Conservation (phyloP, 2,888 invertebrate genomes). For the Xylophagus ater region DNA sequence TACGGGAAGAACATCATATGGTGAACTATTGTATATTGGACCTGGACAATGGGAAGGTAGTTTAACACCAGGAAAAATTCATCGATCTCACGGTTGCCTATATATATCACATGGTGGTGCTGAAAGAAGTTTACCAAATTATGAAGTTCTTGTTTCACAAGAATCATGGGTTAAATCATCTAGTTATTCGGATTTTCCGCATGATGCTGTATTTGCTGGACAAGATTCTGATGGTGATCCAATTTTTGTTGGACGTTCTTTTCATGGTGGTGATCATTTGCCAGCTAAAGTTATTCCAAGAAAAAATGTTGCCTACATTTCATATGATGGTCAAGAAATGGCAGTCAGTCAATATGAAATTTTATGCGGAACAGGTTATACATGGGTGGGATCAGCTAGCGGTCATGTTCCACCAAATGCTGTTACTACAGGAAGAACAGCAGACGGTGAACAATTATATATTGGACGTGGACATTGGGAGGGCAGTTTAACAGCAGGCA, state of each 20-base stretch:
- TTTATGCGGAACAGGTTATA: conserved; percentile 43
- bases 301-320: conserved; percentile 45
- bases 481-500: too few relatives aligned
- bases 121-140: conserved; percentile 37
- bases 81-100: conserved; percentile 41
- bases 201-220: conserved; percentile 32
- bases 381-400: conserved; percentile 40
- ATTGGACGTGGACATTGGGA: too few relatives aligned
- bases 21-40: too few relatives aligned
- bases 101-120: conserved; percentile 42
- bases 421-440: conserved; percentile 44
- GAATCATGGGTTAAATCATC: conserved; percentile 34
- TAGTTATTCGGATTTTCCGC: too few relatives aligned
- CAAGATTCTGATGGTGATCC: too few relatives aligned
- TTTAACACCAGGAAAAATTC: too few relatives aligned
- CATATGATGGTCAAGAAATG: conserved; percentile 45
- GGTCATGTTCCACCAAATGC: conserved; percentile 45
- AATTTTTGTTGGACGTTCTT: conserved; percentile 38
- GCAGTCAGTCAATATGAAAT: conserved; percentile 43
- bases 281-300: conserved; percentile 53
- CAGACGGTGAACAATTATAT: too few relatives aligned
- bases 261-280: conserved; percentile 47
- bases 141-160: conserved; percentile 37
- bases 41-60: too few relatives aligned
- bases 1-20: too few relatives aligned